These are phyloP conservation scores for Planiliza haematocheilus DNA, from an alignment of 2,113 vertebrate genomes.

Conservation along the genomic window DNA sequence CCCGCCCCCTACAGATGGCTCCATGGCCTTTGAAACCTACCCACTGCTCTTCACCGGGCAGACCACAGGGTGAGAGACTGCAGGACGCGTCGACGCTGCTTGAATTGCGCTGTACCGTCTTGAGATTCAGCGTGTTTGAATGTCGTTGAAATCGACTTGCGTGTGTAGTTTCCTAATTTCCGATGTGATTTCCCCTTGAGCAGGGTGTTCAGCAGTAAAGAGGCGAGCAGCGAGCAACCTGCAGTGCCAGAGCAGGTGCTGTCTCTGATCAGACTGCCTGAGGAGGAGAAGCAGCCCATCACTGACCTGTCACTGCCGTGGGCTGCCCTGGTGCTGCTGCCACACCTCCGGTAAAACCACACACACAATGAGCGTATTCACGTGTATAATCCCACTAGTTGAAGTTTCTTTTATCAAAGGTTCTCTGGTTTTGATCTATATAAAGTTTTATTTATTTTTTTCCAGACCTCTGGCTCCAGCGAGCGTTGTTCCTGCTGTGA, in stretches of 20 bases:
- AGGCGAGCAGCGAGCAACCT: conserved; percentile 59
- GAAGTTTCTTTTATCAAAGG: too few species aligned
- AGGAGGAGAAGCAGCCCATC: conserved; percentile 65
- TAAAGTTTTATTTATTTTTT: not conserved
- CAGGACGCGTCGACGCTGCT: too few species aligned
- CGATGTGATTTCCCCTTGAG: not conserved
- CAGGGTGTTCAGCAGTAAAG: conserved; percentile 58
- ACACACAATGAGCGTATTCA: not conserved
- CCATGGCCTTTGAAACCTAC: conserved; percentile 96
- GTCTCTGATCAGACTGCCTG: conserved; percentile 82
- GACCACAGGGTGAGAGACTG: conserved; percentile 78
- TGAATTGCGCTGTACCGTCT: too few species aligned
- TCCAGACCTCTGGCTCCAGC: conserved; percentile 87
- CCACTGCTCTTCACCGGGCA: conserved; percentile 89
- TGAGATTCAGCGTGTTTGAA: too few species aligned
- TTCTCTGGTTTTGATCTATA: too few species aligned
- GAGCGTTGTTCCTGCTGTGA: conserved; percentile 77
- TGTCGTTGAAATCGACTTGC: too few species aligned
- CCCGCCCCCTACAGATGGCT: conserved; percentile 89
- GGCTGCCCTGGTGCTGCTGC: conserved; percentile 91
- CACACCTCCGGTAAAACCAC: conserved; percentile 89
- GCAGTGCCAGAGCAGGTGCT: conserved; percentile 85
- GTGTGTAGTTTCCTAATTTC: too few species aligned
- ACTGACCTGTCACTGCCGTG: conserved; percentile 87
- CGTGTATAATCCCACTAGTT: too few species aligned